Evolutionary conservation across 35 echinoderm and acorn worm genomes (phyloP).

Genomic region (Ophiothrix spiculata): DNA sequence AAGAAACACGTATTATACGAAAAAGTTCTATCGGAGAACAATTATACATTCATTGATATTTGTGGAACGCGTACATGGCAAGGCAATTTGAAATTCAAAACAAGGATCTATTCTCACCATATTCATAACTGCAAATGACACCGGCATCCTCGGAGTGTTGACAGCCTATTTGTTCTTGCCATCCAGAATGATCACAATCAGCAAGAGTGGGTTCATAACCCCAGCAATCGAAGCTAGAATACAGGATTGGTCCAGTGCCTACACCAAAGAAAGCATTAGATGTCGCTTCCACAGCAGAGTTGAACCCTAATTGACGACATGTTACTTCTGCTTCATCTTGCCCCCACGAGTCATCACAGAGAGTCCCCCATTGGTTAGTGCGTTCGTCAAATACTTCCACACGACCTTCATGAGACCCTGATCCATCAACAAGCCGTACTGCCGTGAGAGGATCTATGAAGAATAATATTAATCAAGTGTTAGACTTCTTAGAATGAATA

Average conservation of each 20-base stretch:
- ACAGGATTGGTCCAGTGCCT: not conserved
- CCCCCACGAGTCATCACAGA: conserved; percentile 1
- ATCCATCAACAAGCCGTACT: not conserved
- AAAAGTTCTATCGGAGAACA: too few species aligned
- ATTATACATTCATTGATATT: too few species aligned
- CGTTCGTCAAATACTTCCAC: conserved; percentile 7
- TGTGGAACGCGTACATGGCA: too few species aligned
- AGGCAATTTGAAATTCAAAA: too few species aligned
- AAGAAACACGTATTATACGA: too few species aligned
- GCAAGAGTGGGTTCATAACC: not conserved
- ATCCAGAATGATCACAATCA: not conserved
- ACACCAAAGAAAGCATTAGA: not conserved
- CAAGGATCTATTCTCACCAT: not conserved
- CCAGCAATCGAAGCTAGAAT: not conserved
- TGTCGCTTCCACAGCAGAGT: not conserved
- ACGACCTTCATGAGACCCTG: not conserved
- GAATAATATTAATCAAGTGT: too few species aligned
- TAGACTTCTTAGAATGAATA: too few species aligned
- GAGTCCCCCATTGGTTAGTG: not conserved
- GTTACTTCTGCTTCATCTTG: not conserved
- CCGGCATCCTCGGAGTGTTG: not conserved
- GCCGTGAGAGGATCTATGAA: not conserved
- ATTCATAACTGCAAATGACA: not conserved
- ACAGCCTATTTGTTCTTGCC: conserved; percentile 1
- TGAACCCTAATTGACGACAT: not conserved